Evolutionary conservation across 2,113 vertebrate species (phyloP).

Genomic region (Eulemur macaco): DNA sequence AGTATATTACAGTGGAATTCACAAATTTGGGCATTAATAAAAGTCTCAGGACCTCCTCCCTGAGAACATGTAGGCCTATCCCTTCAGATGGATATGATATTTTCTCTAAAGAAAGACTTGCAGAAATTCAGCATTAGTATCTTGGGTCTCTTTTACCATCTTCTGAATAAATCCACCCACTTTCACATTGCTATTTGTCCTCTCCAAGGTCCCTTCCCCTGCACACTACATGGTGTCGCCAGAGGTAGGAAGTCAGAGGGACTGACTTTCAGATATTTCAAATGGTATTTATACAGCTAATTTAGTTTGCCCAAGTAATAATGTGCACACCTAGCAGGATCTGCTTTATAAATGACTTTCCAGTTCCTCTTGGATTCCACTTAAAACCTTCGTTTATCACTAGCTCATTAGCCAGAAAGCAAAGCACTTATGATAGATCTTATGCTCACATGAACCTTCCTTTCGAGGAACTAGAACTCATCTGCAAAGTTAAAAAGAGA

Average conservation of each 20-base stretch:
- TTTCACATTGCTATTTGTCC: not conserved
- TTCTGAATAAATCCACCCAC: not conserved
- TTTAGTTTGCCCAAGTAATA: constrained; percentile 31
- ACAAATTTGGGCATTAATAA: not conserved
- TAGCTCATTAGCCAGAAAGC: not conserved
- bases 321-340: not conserved
- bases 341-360: not conserved
- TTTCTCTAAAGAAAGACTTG: not conserved
- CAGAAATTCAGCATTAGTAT: not conserved
- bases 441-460: not conserved
- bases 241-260: not conserved
- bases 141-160: not conserved
- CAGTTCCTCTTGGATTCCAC: not conserved
- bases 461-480: not conserved
- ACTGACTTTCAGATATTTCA: constrained; percentile 33
- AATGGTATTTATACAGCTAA: not conserved
- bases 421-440: not conserved
- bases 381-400: not conserved
- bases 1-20: not conserved
- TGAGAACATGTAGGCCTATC: not conserved
- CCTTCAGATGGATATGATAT: not conserved
- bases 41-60: not conserved
- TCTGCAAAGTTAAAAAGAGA: not conserved
- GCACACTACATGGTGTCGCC: not conserved
- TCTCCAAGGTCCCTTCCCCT: not conserved